Base-by-base conservation (phyloP, 1,140 invertebrate species). In the Pseudoatta argentina region DNA sequence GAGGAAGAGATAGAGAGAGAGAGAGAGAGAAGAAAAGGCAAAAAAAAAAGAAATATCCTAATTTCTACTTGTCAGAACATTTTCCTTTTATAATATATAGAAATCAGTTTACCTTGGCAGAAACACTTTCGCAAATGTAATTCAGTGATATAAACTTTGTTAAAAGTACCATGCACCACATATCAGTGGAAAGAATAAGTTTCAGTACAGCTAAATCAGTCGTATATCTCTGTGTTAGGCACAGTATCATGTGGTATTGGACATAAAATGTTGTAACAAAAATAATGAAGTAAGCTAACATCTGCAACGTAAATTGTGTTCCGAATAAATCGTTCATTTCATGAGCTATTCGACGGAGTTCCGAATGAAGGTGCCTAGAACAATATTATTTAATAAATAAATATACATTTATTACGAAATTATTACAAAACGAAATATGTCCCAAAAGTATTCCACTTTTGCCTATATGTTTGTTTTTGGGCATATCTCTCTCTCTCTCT, bases 71-170 rank as follows among this genome's bases (percentile, higher is more conserved):
- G 14, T 24, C 0, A 14, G 1, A 69, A 69, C 12, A 16, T 7
- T 69, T 16, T 34, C 18, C 16, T 12, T 0, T n/a, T 30, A n/a
- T 30, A 72, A 3, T 44, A 12, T 72, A 10, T 7, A 4, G 4
- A 44, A 75, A 14, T 57, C 10, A 57, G 0, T 6, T 67, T 75
- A 79, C 77, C 63, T 79, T 79, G 6, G 39, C 18, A 27, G 18
- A 69, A 55, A 79, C 44, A 27, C 48, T 69, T 59, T 69, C 73
- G 24, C 73, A 77, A 6, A 77, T 27, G 61, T 48, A 21, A 27
- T 77, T 77, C 2, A 77, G 0, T 63, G 57, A 44, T 24, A 76
- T 24, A 14, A 77, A 39, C 44, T 63, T 77, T 1, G 7, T 27
- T 44, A 61, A 0, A 1, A 63, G 14, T 4, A 63, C 4, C 0